Conservation (phyloP, 2,888 invertebrate genomes). For the Melangyna quadrimaculata region DNA sequence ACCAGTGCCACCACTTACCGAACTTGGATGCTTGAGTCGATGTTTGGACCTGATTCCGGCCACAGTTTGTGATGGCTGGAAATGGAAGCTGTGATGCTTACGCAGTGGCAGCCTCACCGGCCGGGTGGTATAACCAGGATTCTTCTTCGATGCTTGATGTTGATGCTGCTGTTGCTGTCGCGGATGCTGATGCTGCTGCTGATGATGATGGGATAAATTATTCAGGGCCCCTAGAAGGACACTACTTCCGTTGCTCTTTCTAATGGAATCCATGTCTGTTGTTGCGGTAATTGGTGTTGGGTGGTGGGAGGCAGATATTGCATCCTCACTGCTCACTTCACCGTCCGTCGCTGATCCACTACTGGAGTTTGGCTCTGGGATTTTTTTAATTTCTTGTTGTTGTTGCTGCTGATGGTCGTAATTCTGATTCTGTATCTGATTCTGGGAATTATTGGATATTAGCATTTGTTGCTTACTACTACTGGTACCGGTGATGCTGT, state of each 20-base stretch:
- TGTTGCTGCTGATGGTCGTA: constrained; percentile 46
- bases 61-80: constrained; percentile 79
- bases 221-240: constrained; percentile 54
- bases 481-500: neutral
- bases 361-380: constrained; percentile 42
- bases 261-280: constrained; percentile 43
- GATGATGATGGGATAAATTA: constrained; percentile 73
- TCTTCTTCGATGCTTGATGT: constrained; percentile 45
- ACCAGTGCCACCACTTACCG: neutral
- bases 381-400: constrained; percentile 46
- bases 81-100: constrained; percentile 81
- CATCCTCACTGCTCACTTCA: constrained; percentile 60
- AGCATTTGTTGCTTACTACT: constrained; percentile 76
- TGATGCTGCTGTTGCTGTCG: constrained; percentile 40
- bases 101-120: constrained; percentile 79
- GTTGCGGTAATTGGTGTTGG: constrained; percentile 12
- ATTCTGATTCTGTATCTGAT: constrained; percentile 63
- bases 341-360: constrained; percentile 64
- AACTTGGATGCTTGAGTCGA: constrained; percentile 58
- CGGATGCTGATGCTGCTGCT: constrained; percentile 73
- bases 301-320: constrained; percentile 2
- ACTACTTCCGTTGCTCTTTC: constrained; percentile 50
- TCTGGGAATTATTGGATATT: constrained; percentile 73
- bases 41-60: constrained; percentile 74
- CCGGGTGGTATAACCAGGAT: constrained; percentile 74